phyloP scores from a whole-genome alignment of 1,140 invertebrate species.

The Hyposmocoma kahamanoa region DNA sequence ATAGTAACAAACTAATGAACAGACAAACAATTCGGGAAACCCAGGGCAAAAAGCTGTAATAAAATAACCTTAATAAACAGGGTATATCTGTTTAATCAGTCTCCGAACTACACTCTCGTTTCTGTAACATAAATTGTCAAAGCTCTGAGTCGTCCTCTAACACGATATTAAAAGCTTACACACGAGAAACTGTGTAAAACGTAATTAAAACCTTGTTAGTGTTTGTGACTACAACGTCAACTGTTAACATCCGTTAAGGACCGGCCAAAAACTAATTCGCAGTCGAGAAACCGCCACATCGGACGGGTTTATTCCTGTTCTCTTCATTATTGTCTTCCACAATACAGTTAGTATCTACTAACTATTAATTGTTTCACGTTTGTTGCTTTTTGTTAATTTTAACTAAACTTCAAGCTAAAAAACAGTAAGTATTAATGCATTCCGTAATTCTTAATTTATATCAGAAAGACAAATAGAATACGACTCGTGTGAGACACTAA shows the following conservation, averaged over 20 bases:
- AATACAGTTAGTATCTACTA: no score
- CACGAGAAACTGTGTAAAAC: constrained; percentile 27
- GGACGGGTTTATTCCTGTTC: no score
- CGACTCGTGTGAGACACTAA: no score
- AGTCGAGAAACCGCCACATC: constrained; percentile 2
- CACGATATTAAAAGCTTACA: constrained; percentile 20
- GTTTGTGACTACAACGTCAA: constrained; percentile 36
- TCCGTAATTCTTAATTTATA: no score
- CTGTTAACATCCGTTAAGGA: constrained; percentile 32
- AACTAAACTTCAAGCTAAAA: no score
- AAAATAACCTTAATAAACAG: constrained; percentile 2
- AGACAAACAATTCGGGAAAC: neutral
- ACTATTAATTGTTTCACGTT: no score
- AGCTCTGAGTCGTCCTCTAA: neutral
- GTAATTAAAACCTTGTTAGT: constrained; percentile 60
- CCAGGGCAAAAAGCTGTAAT: neutral
- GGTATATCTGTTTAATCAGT: neutral
- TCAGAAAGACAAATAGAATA: no score
- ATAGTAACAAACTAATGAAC: constrained; percentile 1
- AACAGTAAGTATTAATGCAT: no score
- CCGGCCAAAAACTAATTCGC: constrained; percentile 33
- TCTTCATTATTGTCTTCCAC: no score
- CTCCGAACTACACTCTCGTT: neutral
- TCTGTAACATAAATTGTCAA: constrained; percentile 5
- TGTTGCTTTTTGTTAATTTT: no score